phyloP scores from a whole-genome alignment of 1,140 invertebrate genomes.

The Anagrus nilaparvatae region DNA sequence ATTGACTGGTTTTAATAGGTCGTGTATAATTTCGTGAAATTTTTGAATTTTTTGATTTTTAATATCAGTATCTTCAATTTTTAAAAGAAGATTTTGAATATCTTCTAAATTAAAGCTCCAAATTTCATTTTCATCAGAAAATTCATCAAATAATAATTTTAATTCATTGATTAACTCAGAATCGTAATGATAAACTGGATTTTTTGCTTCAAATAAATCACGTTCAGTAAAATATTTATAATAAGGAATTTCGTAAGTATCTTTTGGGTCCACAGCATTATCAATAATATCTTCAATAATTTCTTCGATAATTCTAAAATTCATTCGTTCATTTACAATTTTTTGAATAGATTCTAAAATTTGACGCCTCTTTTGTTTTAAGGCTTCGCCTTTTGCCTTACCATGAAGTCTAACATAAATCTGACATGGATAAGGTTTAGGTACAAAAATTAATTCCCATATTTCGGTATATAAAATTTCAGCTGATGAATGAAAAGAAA shows the following conservation, averaged over 20 bases:
- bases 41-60: too few relatives aligned
- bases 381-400: background rate
- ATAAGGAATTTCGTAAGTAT: constrained; percentile 12
- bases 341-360: too few relatives aligned
- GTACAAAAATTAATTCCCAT: constrained; percentile 25
- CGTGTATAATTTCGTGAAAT: too few relatives aligned
- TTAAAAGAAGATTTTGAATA: constrained; percentile 21
- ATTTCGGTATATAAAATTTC: constrained; percentile 16
- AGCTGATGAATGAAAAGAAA: constrained; percentile 20
- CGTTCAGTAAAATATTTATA: constrained; percentile 17
- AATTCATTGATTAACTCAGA: constrained; percentile 20
- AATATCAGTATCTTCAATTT: too few relatives aligned
- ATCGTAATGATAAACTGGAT: constrained; percentile 24
- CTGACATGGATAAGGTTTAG: constrained; percentile 13
- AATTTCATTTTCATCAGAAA: background rate
- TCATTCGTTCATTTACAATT: constrained; percentile 18
- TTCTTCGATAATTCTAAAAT: constrained; percentile 12
- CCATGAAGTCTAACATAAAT: constrained; percentile 23
- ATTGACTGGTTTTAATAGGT: constrained; percentile 13
- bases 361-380: background rate
- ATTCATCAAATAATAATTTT: constrained; percentile 18
- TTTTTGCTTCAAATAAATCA: constrained; percentile 21
- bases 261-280: background rate
- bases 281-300: constrained; percentile 18
- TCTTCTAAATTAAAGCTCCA: constrained; percentile 28